Percentiles rank a stretch among this genome's conserved stretches.
Evolutionary conservation across 2,888 invertebrate species (phyloP).

Genomic region (Amblyjoppa fuscipennis): DNA sequence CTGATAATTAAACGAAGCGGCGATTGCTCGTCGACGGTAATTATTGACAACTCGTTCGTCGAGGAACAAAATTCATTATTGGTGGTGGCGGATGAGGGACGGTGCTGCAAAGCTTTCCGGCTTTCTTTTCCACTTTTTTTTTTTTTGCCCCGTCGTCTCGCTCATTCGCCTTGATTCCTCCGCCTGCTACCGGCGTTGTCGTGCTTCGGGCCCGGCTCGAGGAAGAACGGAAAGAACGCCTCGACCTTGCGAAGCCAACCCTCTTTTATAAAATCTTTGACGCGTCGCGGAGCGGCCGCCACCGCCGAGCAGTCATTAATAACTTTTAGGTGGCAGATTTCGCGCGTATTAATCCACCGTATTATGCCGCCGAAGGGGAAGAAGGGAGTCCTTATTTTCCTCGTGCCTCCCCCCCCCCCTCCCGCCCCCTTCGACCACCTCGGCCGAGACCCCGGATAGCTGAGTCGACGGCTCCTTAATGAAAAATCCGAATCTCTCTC

Average conservation of each 20-base stretch:
- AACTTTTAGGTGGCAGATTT: constrained; percentile 85
- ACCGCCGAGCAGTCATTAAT: constrained; percentile 83
- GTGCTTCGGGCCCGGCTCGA: constrained; percentile 14
- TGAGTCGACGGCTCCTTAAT: constrained; percentile 85
- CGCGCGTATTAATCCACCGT: constrained; percentile 84
- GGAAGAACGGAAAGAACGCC: constrained; percentile 43
- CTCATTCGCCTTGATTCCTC: constrained; percentile 2
- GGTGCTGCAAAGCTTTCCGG: constrained; percentile 10
- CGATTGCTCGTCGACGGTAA: constrained; percentile 10
- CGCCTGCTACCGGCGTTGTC: background rate
- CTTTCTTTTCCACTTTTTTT: constrained; percentile 5
- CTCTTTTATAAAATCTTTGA: constrained; percentile 84
- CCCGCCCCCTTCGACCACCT: constrained; percentile 49
- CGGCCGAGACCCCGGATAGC: constrained; percentile 79
- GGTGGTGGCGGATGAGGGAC: constrained; percentile 9
- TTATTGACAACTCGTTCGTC: constrained; percentile 43
- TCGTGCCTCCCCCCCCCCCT: constrained; percentile 56
- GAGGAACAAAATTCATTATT: constrained; percentile 56
- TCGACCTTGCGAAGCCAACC: constrained; percentile 59
- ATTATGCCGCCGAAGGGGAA: constrained; percentile 79
- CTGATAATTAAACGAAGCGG: constrained; percentile 30
- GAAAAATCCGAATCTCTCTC: constrained; percentile 83
- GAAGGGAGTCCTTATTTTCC: constrained; percentile 71
- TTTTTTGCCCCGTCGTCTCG: constrained; percentile 17
- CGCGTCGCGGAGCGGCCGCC: constrained; percentile 77